Conservation (phyloP, 2,888 invertebrate genomes). For the Pediacus dermestoides region DNA sequence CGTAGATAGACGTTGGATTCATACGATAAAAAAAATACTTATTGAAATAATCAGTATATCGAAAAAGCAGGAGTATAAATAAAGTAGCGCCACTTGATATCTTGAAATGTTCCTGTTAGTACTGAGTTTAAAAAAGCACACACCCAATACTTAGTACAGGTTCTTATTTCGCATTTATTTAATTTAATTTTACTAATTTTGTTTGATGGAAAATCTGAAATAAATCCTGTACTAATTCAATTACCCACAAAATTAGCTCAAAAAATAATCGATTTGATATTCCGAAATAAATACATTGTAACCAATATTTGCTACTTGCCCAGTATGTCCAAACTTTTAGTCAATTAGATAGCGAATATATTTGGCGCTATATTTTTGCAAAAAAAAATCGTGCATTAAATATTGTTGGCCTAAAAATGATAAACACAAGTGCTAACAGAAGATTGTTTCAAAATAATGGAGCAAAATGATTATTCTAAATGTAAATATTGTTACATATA, state of each 20-base stretch:
- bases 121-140: conserved; percentile 37
- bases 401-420: conserved; percentile 36
- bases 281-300: conserved; percentile 13
- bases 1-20: conserved; percentile 40
- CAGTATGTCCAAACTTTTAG: conserved; percentile 35
- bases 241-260: no score
- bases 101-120: conserved; percentile 41
- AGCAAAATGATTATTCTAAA: conserved; percentile 54
- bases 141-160: no score
- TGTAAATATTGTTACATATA: conserved; percentile 57
- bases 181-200: no score
- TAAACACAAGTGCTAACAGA: conserved; percentile 35
- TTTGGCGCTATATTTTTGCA: conserved; percentile 36
- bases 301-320: conserved; percentile 22
- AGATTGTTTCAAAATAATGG: conserved; percentile 36
- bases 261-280: no score
- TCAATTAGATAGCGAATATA: conserved; percentile 39
- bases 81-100: conserved; percentile 39
- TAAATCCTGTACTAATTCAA: no score
- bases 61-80: conserved; percentile 41
- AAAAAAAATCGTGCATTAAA: conserved; percentile 8
- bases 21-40: conserved; percentile 39
- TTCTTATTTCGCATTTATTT: no score
- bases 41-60: conserved; percentile 44
- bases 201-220: no score